Conservation (phyloP, 2,113 vertebrate genomes). For the Barnardius zonarius region DNA sequence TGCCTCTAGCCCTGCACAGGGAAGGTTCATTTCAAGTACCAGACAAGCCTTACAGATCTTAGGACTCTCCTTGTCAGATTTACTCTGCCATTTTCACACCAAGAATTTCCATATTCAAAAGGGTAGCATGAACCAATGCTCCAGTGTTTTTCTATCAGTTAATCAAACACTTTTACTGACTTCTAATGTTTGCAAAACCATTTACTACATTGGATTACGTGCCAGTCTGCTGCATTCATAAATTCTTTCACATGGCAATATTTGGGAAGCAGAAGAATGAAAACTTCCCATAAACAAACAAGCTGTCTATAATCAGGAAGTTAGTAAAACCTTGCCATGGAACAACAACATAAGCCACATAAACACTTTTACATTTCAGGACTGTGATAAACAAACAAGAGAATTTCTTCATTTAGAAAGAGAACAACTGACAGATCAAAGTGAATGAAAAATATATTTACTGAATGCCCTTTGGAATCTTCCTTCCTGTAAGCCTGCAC, state of each 20-base stretch:
- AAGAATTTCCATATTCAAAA: background rate
- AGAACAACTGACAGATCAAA: background rate
- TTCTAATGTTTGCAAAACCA: background rate
- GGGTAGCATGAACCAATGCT: background rate
- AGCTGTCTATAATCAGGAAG: constrained; percentile 1
- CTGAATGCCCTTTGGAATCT: background rate
- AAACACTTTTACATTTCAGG: background rate
- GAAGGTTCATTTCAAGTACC: background rate
- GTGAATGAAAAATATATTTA: background rate
- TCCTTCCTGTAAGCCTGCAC: background rate
- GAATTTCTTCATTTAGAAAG: background rate
- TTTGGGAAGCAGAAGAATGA: background rate
- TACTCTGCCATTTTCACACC: background rate
- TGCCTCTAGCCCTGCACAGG: background rate
- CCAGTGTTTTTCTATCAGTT: background rate
- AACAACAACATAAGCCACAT: background rate
- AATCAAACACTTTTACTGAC: background rate
- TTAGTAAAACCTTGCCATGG: background rate
- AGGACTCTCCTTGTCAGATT: background rate
- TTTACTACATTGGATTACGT: background rate
- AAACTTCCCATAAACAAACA: background rate
- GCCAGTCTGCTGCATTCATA: background rate
- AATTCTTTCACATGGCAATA: background rate
- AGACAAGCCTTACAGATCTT: background rate
- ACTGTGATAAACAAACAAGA: background rate